Percentiles rank a stretch among this genome's conserved stretches.
phyloP scores from a whole-genome alignment of 2,113 vertebrate species.

The Serilophus lunatus region DNA sequence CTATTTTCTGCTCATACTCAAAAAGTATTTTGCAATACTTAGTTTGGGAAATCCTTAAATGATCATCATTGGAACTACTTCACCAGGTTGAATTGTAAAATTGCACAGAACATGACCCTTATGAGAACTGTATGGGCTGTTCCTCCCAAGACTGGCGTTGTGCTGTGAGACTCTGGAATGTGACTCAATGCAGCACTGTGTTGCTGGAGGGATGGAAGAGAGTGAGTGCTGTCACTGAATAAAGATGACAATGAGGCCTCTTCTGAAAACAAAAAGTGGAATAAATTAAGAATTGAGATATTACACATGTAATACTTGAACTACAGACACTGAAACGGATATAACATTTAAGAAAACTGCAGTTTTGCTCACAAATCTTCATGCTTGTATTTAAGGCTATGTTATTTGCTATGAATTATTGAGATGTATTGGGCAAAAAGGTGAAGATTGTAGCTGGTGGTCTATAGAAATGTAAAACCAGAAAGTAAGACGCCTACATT shows the following conservation, averaged over 20 bases:
- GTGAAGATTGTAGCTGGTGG: neutral
- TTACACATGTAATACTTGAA: neutral
- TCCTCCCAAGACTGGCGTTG: neutral
- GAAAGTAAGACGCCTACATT: neutral
- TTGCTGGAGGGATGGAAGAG: neutral
- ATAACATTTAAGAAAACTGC: neutral
- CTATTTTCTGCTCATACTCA: neutral
- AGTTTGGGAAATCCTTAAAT: neutral
- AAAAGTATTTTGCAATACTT: neutral
- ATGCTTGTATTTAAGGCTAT: neutral
- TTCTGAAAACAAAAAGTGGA: neutral
- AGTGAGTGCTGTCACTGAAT: neutral
- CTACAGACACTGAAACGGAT: neutral
- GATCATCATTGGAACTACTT: neutral
- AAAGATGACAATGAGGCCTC: neutral
- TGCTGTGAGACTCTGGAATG: neutral
- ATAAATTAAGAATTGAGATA: neutral
- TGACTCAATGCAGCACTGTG: neutral
- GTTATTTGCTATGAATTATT: neutral
- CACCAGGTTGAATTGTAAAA: neutral
- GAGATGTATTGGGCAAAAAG: neutral
- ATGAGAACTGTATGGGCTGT: rapidly evolving
- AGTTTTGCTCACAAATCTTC: neutral
- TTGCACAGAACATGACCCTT: neutral
- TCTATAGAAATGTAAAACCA: neutral